These are phyloP conservation scores for Druceiella hillmani DNA, from an alignment of 2,888 invertebrate genomes.

Conservation along the genomic window DNA sequence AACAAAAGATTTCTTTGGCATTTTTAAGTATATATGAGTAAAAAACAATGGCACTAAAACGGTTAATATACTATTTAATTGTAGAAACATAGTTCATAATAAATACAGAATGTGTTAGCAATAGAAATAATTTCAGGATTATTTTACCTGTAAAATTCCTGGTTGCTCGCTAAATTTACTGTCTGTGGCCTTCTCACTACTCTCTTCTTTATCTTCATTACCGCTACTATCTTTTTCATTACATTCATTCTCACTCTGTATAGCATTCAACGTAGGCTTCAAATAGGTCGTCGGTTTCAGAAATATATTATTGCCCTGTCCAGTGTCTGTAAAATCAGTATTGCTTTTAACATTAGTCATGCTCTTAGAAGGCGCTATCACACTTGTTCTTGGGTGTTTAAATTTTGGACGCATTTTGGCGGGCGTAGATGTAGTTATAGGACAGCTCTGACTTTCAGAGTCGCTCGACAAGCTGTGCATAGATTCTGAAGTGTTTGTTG, in stretches of 20 bases:
- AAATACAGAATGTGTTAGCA: no score
- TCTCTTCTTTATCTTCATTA: slow-evolving; percentile 29
- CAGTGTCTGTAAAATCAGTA: slow-evolving; percentile 42
- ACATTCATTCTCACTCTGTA: slow-evolving; percentile 48
- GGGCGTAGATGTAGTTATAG: slow-evolving; percentile 48
- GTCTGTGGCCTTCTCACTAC: slow-evolving; percentile 25
- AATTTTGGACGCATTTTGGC: slow-evolving; percentile 49
- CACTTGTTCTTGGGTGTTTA: slow-evolving; percentile 33
- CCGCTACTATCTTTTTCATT: slow-evolving; percentile 40
- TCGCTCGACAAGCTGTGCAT: slow-evolving; percentile 62
- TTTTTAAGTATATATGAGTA: no score
- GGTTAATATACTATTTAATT: no score
- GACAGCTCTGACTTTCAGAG: slow-evolving; percentile 54
- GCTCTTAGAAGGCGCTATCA: slow-evolving; percentile 54
- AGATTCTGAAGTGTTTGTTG: slow-evolving; percentile 56
- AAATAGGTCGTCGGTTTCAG: slow-evolving; percentile 36
- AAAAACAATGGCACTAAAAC: no score
- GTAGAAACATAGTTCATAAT: no score
- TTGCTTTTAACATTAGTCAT: slow-evolving; percentile 57
- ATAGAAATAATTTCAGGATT: slow-evolving; percentile 3
- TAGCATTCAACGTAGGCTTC: slow-evolving; percentile 47
- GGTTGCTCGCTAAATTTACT: slow-evolving; percentile 39
- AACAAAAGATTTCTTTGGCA: no score
- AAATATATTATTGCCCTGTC: slow-evolving; percentile 33
- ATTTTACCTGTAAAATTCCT: slow-evolving; percentile 59